phyloP scores from a whole-genome alignment of 2,888 invertebrate genomes.

The Uloborus plumipes region DNA sequence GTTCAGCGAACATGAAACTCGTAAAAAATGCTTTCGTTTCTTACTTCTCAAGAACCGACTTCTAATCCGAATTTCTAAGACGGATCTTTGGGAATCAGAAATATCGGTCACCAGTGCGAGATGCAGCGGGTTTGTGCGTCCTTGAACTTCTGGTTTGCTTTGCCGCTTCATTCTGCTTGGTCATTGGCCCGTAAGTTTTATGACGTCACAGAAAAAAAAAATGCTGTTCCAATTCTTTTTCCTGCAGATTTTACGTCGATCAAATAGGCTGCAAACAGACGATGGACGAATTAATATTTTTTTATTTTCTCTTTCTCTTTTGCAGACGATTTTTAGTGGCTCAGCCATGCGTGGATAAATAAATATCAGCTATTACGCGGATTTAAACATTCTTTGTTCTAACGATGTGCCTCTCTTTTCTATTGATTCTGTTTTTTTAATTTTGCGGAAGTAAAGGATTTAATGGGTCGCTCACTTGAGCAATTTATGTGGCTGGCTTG shows the following conservation, averaged over 20 bases:
- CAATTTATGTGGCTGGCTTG: too few relatives aligned
- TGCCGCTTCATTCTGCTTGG: slow-evolving; percentile 22
- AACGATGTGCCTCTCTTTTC: too few relatives aligned
- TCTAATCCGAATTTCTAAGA: slow-evolving; percentile 5
- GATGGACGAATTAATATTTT: not conserved
- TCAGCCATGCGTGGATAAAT: slow-evolving; percentile 1
- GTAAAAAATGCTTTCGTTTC: not conserved
- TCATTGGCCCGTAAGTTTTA: slow-evolving; percentile 39
- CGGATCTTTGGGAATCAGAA: slow-evolving; percentile 28
- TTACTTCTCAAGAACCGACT: not conserved
- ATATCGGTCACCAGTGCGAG: slow-evolving; percentile 53
- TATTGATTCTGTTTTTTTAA: too few relatives aligned
- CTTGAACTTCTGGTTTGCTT: slow-evolving; percentile 51
- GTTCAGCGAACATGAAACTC: not conserved
- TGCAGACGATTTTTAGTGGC: not conserved
- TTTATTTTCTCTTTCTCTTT: slow-evolving; percentile 12
- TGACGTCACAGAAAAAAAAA: slow-evolving; percentile 30
- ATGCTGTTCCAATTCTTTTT: slow-evolving; percentile 34
- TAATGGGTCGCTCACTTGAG: too few relatives aligned
- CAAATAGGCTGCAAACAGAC: slow-evolving; percentile 10
- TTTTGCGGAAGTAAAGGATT: too few relatives aligned
- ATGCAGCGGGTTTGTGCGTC: slow-evolving; percentile 30
- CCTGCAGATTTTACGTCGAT: slow-evolving; percentile 11
- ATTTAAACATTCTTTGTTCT: too few relatives aligned
- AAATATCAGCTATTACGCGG: not conserved